Conservation (phyloP, 2,113 vertebrate genomes). For the Argyrosomus japonicus region DNA sequence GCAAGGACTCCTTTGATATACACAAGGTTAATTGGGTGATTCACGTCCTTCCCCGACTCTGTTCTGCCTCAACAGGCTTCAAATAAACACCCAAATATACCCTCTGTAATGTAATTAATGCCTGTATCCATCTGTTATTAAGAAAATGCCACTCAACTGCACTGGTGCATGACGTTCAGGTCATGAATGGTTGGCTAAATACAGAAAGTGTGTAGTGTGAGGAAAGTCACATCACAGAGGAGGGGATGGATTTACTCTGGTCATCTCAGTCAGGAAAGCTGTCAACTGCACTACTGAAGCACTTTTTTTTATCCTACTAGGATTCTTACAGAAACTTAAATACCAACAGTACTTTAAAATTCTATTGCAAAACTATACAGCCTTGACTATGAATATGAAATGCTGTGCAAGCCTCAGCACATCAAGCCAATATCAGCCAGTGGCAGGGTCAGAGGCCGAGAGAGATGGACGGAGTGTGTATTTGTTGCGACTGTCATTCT, state of each 20-base stretch:
- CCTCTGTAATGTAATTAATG: conserved; percentile 74
- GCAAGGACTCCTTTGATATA: conserved; percentile 53
- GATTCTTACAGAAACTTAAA: conserved; percentile 23
- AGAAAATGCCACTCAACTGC: conserved; percentile 67
- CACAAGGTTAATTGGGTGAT: conserved; percentile 71
- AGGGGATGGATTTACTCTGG: conserved; percentile 10
- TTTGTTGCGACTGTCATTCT: conserved; percentile 65
- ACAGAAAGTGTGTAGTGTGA: conserved; percentile 29
- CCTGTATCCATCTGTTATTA: conserved; percentile 73
- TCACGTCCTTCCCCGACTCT: conserved; percentile 55
- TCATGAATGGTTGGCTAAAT: conserved; percentile 60
- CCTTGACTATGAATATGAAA: conserved; percentile 46
- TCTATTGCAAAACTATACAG: conserved; percentile 24
- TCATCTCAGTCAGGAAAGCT: conserved; percentile 18
- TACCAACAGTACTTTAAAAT: conserved; percentile 2
- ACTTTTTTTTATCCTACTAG: not conserved
- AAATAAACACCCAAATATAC: conserved; percentile 70
- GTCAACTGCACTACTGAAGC: conserved; percentile 20
- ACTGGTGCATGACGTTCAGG: conserved; percentile 54
- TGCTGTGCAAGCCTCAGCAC: conserved; percentile 53
- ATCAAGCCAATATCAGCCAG: conserved; percentile 47
- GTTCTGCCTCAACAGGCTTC: conserved; percentile 69
- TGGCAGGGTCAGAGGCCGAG: conserved; percentile 56
- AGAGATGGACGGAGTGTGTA: conserved; percentile 41
- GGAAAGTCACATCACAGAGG: conserved; percentile 29